Evolutionary conservation across 2,113 vertebrate genomes (phyloP).

Genomic region (Holacanthus passer): DNA sequence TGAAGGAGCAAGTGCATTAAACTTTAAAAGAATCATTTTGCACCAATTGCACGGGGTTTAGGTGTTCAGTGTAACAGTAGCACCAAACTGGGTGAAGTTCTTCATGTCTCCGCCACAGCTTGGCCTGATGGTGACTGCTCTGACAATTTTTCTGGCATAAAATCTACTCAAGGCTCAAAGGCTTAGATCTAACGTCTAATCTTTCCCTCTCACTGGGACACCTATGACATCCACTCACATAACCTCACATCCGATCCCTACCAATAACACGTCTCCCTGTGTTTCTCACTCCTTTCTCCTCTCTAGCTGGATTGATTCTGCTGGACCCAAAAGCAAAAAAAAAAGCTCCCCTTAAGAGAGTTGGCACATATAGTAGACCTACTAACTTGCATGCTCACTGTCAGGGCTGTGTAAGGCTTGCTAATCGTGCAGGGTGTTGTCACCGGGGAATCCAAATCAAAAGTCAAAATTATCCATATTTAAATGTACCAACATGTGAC

Average conservation of each 20-base stretch:
- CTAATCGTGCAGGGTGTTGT: constrained; percentile 35
- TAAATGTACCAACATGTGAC: constrained; percentile 1
- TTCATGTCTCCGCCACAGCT: constrained; percentile 60
- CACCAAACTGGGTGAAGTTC: constrained; percentile 26
- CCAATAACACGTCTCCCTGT: constrained; percentile 53
- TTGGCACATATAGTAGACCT: constrained; percentile 42
- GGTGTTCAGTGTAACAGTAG: background rate
- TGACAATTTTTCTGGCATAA: constrained; percentile 36
- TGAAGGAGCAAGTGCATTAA: constrained; percentile 44
- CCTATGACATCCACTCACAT: constrained; percentile 46
- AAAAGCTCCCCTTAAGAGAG: constrained; percentile 13
- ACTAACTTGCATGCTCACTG: constrained; percentile 77
- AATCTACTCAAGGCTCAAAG: constrained; percentile 55
- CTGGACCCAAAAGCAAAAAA: constrained; percentile 39
- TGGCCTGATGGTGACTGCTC: constrained; percentile 58
- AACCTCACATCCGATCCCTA: constrained; percentile 47
- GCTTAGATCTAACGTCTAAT: constrained; percentile 55
- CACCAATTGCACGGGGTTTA: constrained; percentile 5
- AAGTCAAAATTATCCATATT: constrained; percentile 1
- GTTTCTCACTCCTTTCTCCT: constrained; percentile 56
- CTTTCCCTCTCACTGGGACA: constrained; percentile 47
- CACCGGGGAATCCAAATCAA: constrained; percentile 37
- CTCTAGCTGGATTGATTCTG: constrained; percentile 55
- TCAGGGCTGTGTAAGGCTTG: constrained; percentile 56
- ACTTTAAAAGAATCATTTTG: background rate